Conservation (phyloP, 2,888 invertebrate species). For the Plebejus argus region DNA sequence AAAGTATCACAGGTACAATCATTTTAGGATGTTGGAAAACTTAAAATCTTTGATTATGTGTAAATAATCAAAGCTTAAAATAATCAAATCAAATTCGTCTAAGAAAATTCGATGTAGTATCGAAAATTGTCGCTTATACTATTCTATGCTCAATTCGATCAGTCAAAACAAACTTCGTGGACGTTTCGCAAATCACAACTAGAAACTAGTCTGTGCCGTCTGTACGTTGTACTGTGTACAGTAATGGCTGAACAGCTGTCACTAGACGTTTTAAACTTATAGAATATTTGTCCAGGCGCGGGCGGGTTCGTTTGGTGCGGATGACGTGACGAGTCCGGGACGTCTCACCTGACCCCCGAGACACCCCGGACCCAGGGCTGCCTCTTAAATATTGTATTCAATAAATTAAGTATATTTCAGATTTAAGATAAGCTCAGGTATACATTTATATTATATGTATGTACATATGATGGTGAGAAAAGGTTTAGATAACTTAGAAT, state of each 20-base stretch:
- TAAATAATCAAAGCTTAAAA: no score
- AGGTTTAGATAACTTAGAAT: no score
- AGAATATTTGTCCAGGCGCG: constrained; percentile 31
- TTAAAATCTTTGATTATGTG: no score
- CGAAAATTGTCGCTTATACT: neutral
- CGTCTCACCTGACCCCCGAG: constrained; percentile 41
- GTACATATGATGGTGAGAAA: no score
- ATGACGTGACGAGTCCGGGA: constrained; percentile 42
- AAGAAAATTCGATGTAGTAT: neutral
- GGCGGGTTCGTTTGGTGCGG: constrained; percentile 33
- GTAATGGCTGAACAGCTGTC: constrained; percentile 3
- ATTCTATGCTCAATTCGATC: neutral
- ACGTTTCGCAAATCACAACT: constrained; percentile 4
- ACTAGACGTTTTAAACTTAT: constrained; percentile 25
- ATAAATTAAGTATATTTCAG: no score
- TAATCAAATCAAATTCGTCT: neutral
- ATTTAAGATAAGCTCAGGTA: no score
- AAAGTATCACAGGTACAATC: neutral
- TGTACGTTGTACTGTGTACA: neutral
- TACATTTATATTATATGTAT: no score
- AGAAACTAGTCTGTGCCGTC: neutral
- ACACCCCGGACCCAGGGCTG: constrained; percentile 4
- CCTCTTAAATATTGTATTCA: neutral
- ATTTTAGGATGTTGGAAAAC: neutral
- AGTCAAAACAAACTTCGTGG: neutral